Evolutionary conservation across 2,888 invertebrate species (phyloP), one percentile per base, ranked within the genome.

Genomic region (Rhogogaster chlorosoma): DNA sequence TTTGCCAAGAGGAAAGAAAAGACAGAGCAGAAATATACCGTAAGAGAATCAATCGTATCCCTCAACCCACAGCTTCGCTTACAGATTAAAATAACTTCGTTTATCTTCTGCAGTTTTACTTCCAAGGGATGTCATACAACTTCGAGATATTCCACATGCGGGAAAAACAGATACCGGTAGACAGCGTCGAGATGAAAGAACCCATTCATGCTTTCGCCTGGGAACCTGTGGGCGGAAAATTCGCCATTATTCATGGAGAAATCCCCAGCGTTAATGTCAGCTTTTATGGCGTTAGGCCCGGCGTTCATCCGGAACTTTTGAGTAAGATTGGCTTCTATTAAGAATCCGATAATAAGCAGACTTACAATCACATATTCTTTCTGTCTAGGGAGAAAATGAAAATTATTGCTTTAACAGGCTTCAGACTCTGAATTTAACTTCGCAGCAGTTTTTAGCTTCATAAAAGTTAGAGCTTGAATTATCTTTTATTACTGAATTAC

Each of bases 111-210:
- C 64, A n/a, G 32, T 49, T 67, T 45, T 53, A 85, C 36, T 88
- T 87, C 73, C 86, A 92, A 89, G 99, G 99, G 88, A 98, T 99
- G 96, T 99, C 98, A 90, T 99, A 98, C 94, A 99, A 99, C 93
- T 99, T 99, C 94, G 99, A 99, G 94, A 98, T 99, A 89, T 99
- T 99, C 95, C 99, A 99, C 92, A 98, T 99, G 97, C 95, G 98
- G 84, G 99, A 99, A 92, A 99, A 99, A 91, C 97, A 98, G 93
- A 98, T 99, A 89, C 99, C 99, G 0, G 99, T 99, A 0, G 99
- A 99, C 93, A 98, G 98, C 15, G 97, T 99, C 1, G 99, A 99
- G 94, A 97, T 99, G 87, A 99, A 99, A 93, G 98, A 98, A 91
- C 96, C 97, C 0, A 98, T 98, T 85, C 97, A 98, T 91, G 98